phyloP scores from a whole-genome alignment of 2,797 vertebrate genomes.

The Trematomus bernacchii region DNA sequence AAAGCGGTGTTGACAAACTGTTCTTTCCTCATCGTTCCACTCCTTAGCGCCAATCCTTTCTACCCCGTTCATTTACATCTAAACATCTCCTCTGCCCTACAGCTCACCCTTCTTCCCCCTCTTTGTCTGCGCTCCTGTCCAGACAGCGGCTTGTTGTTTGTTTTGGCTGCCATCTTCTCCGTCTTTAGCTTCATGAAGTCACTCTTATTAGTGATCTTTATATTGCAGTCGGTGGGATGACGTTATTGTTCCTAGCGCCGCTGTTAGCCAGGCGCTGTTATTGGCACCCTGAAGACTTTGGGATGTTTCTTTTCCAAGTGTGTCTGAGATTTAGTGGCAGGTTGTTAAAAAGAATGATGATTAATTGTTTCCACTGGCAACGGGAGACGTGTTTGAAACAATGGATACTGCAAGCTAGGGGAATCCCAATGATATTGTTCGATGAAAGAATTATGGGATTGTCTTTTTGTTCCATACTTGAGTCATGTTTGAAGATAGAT shows the following conservation, averaged over 20 bases:
- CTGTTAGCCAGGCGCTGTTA: background rate
- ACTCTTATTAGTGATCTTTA: background rate
- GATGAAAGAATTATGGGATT: constrained; percentile 1
- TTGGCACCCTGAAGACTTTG: background rate
- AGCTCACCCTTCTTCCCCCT: background rate
- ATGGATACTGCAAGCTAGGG: background rate
- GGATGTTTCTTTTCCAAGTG: constrained; percentile 2
- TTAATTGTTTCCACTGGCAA: constrained; percentile 11
- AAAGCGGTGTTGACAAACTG: background rate
- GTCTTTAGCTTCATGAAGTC: too few relatives aligned
- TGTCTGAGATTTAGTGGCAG: constrained; percentile 16
- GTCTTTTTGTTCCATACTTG: background rate
- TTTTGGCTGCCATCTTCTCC: constrained; percentile 20
- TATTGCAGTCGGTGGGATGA: background rate
- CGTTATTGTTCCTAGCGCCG: background rate
- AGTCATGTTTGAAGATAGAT: too few relatives aligned
- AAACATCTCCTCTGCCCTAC: too few relatives aligned
- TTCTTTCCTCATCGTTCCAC: background rate
- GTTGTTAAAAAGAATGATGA: constrained; percentile 17
- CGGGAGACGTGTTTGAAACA: background rate
- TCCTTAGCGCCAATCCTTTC: background rate
- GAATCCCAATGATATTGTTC: constrained; percentile 13
- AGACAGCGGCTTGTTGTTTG: constrained; percentile 19
- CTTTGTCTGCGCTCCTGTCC: constrained; percentile 30
- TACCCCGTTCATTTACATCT: background rate